These are phyloP conservation scores for Leptatherina wallacei DNA, from an alignment of 2,797 vertebrate species.

Conservation along the genomic window DNA sequence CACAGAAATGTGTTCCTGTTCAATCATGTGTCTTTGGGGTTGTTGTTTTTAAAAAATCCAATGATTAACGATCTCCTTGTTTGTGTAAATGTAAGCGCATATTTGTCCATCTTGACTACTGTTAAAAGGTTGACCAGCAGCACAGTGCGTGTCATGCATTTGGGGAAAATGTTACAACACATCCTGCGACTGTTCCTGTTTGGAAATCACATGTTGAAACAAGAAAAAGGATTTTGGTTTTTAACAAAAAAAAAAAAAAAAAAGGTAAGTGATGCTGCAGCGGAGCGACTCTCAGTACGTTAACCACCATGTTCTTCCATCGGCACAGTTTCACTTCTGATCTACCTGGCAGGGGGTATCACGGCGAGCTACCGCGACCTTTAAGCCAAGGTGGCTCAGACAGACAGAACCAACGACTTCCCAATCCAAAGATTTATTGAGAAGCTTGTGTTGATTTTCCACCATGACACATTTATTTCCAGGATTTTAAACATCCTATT, in stretches of 20 bases:
- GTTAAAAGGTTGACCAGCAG: neutral
- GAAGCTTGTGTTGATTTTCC: constrained; percentile 10
- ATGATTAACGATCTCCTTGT: neutral
- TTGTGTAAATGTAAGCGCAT: neutral
- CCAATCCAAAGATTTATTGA: neutral
- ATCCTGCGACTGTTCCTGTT: neutral
- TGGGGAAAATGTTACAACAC: neutral
- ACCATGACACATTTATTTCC: constrained; percentile 3
- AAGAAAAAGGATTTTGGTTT: neutral
- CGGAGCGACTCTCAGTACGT: neutral
- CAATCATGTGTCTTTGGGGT: neutral
- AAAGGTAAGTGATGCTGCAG: neutral
- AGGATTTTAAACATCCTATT: constrained; percentile 3
- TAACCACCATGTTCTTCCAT: neutral
- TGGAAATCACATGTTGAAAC: constrained; percentile 1
- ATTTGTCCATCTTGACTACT: neutral
- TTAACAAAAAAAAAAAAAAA: neutral
- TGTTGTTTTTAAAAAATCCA: neutral
- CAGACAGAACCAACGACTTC: neutral
- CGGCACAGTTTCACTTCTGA: constrained; percentile 7
- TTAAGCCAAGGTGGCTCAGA: neutral
- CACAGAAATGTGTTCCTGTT: constrained; percentile 2
- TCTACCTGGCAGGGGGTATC: neutral
- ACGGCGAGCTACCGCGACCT: neutral
- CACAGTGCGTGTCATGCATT: neutral